Conservation (phyloP, 53 echinoderm and acorn worm genomes). For the Echinarachnius parma region DNA sequence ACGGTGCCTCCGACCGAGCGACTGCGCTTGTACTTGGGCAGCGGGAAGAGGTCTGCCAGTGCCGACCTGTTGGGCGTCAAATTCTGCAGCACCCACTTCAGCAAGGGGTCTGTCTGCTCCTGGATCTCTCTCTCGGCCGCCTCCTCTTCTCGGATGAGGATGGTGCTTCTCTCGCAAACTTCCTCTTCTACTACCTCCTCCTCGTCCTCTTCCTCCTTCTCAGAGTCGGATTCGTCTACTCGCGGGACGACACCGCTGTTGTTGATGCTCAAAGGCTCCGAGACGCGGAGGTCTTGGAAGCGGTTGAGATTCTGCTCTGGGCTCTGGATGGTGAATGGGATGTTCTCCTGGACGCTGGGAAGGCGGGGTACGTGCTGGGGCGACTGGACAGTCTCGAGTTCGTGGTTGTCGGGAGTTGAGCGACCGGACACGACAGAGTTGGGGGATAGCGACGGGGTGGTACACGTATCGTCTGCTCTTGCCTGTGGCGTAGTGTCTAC, state of each 20-base stretch:
- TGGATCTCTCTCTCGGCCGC: conserved; percentile 32
- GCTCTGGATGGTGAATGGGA: background rate
- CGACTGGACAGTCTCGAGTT: background rate
- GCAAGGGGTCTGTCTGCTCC: conserved; percentile 48
- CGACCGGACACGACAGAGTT: conserved; percentile 25
- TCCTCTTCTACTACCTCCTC: conserved; percentile 1
- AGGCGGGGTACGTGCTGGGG: conserved; percentile 32
- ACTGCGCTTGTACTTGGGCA: conserved; percentile 16
- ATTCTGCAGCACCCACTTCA: conserved; percentile 67
- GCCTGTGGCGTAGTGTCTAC: background rate
- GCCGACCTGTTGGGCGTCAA: conserved; percentile 13
- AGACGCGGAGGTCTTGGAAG: background rate
- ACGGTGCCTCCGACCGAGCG: background rate
- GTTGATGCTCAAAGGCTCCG: background rate
- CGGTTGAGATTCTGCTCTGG: background rate
- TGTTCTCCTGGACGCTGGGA: conserved; percentile 24
- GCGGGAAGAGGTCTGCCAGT: conserved; percentile 35
- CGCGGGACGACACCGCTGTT: background rate
- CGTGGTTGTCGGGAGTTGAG: conserved; percentile 32
- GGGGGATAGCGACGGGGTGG: conserved; percentile 39
- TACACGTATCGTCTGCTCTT: conserved; percentile 24
- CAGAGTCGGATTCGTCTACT: conserved; percentile 7
- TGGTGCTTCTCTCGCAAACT: background rate
- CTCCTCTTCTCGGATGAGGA: conserved; percentile 18
- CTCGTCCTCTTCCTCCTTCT: conserved; percentile 6